Evolutionary conservation across 1,140 invertebrate genomes (phyloP).

Genomic region (Cataglyphis hispanica): DNA sequence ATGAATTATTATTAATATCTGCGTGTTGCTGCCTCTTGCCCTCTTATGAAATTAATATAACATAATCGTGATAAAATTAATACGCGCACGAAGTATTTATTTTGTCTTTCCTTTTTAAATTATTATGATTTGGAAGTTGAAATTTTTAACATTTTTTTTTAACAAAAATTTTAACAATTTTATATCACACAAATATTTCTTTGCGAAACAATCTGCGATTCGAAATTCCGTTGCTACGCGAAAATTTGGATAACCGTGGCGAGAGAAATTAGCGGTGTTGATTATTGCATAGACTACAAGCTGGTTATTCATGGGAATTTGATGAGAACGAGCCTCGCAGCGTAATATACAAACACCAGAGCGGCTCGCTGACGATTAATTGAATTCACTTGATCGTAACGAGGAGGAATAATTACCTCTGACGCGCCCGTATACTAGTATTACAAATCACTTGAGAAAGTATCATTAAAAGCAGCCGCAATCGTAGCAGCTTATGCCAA

Average conservation of each 20-base stretch:
- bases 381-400: constrained; percentile 76
- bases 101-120: not conserved
- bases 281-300: constrained; percentile 55
- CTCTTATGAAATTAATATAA: constrained; percentile 10
- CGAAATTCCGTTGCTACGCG: constrained; percentile 7
- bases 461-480: constrained; percentile 65
- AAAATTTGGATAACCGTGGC: constrained; percentile 39
- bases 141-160: constrained; percentile 4
- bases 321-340: constrained; percentile 61
- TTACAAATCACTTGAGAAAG: constrained; percentile 72
- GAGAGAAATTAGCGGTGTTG: constrained; percentile 53
- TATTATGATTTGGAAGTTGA: not conserved
- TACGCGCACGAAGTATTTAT: not conserved
- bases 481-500: constrained; percentile 47
- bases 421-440: constrained; percentile 75
- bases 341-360: constrained; percentile 35
- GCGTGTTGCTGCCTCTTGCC: not conserved
- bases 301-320: constrained; percentile 69
- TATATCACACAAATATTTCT: constrained; percentile 12
- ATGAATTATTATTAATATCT: constrained; percentile 12
- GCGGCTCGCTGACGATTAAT: constrained; percentile 70
- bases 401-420: constrained; percentile 74
- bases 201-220: not conserved
- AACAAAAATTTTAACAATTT: no score
- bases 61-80: not conserved